Percentiles rank a stretch among this genome's conserved stretches.
Evolutionary conservation across 2,797 vertebrate species (phyloP).

Genomic region (Argyrosomus regius): DNA sequence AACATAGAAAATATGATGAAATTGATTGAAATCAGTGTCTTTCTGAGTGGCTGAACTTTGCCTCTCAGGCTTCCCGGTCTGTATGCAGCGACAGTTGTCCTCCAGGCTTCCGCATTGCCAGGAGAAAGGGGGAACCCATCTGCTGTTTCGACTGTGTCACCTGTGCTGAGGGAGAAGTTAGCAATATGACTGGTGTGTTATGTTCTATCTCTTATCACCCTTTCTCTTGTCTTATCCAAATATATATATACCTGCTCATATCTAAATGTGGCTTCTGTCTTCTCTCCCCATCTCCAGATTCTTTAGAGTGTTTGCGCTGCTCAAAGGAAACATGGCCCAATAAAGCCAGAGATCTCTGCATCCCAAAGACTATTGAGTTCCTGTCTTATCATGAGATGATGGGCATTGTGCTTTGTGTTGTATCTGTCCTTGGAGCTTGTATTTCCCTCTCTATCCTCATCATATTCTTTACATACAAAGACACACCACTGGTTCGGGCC

Average conservation of each 20-base stretch:
- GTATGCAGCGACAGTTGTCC: constrained; percentile 82
- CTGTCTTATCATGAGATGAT: constrained; percentile 79
- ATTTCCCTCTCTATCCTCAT: constrained; percentile 64
- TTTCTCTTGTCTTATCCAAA: neutral
- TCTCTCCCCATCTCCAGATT: constrained; percentile 68
- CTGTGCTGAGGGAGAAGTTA: constrained; percentile 83
- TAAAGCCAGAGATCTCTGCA: constrained; percentile 69
- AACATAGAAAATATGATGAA: neutral
- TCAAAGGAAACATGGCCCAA: constrained; percentile 79
- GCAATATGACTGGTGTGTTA: constrained; percentile 76
- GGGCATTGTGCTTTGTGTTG: constrained; percentile 74
- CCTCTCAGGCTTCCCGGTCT: constrained; percentile 76
- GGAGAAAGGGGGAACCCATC: constrained; percentile 79
- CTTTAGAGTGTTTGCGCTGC: constrained; percentile 77
- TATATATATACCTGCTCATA: no score
- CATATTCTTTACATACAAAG: constrained; percentile 73
- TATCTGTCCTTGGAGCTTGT: constrained; percentile 74
- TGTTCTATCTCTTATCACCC: neutral
- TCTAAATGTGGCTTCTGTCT: neutral
- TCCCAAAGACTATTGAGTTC: constrained; percentile 77
- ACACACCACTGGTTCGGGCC: constrained; percentile 82
- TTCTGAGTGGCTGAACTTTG: constrained; percentile 56
- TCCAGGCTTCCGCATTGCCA: constrained; percentile 78
- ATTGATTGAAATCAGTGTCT: neutral
- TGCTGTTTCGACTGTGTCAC: constrained; percentile 85